phyloP scores from a whole-genome alignment of 2,888 invertebrate species.

The Euzophera pinguis region DNA sequence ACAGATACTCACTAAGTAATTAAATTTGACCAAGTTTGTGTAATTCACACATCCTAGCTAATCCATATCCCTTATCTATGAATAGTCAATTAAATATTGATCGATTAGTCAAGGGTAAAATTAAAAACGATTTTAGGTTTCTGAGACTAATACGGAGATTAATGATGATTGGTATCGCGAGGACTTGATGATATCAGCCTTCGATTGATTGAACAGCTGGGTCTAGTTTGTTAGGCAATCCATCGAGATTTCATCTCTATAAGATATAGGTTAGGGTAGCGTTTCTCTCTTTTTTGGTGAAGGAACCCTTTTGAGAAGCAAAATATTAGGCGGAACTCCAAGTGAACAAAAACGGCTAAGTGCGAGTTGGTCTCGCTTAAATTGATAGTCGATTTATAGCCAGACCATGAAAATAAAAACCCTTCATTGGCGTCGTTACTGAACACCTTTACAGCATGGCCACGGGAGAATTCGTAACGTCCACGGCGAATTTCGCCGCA shows the following conservation, averaged over 20 bases:
- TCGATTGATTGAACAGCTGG: not conserved
- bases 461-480: no score
- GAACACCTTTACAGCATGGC: no score
- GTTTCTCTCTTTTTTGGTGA: no score
- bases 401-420: no score
- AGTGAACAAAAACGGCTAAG: no score
- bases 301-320: no score
- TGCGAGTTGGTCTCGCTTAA: no score
- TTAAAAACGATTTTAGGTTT: not conserved
- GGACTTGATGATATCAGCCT: not conserved
- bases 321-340: no score
- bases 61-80: not conserved
- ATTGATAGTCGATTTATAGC: no score
- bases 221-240: not conserved
- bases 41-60: not conserved
- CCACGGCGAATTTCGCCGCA: no score
- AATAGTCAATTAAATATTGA: not conserved
- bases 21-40: not conserved
- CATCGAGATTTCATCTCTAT: slow-evolving; percentile 2
- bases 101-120: not conserved
- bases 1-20: not conserved
- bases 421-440: no score
- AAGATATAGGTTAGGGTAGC: not conserved
- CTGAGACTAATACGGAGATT: not conserved
- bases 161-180: not conserved